Base-by-base conservation (phyloP, 2,113 vertebrate genomes). In the Propithecus coquereli region DNA sequence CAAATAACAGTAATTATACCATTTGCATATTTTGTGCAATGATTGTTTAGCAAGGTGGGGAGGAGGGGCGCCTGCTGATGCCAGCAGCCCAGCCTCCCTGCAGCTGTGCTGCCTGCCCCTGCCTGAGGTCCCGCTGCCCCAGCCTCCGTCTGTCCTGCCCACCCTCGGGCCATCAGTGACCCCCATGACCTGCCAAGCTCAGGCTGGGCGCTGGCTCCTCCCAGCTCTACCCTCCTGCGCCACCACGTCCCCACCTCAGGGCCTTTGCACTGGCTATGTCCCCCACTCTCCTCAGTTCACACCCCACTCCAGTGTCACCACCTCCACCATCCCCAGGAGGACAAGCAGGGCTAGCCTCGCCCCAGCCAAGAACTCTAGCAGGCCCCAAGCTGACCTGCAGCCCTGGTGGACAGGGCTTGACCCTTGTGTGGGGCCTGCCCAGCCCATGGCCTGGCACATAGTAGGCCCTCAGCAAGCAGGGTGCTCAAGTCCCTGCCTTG, bases 1-100 rank as follows among this genome's bases (percentile, higher is more conserved):
- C 98, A 98, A 98, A 98, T 96, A 98, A 97, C 98, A 97, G 98
- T 98, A 98, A 99, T 99, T 98, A 98, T 95, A 94, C 91, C 97
- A 98, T 98, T 98, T 98, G 98, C 98, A 98, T 98, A 98, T 97
- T 97, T 97, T 97, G 96, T 96, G 97, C 98, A 94, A 71, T 95
- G 98, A 98, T 97, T 97, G 97, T 98, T 98, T 97, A 43, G 96
- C 20, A 93, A 97, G 97, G 98, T 97, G 74, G 97, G 97, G 85
- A 96, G 91, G 97, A 91, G 91, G 93, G 93, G 95, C n/a, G 59
- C 86, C 54, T 94, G 96, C 97, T 96, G 97, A 96, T 34, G 94
- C 85, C 94, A 94, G 94, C 91, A 90, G 94, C 63, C 63, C 1
- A 0, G 5, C 92, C 94, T 97, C 86, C 68, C 57, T 93, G 57